A percentile compares a stretch with the other conserved stretches of the same genome.
phyloP scores from a whole-genome alignment of 1,140 invertebrate genomes.

The Brachionus plicatilis region DNA sequence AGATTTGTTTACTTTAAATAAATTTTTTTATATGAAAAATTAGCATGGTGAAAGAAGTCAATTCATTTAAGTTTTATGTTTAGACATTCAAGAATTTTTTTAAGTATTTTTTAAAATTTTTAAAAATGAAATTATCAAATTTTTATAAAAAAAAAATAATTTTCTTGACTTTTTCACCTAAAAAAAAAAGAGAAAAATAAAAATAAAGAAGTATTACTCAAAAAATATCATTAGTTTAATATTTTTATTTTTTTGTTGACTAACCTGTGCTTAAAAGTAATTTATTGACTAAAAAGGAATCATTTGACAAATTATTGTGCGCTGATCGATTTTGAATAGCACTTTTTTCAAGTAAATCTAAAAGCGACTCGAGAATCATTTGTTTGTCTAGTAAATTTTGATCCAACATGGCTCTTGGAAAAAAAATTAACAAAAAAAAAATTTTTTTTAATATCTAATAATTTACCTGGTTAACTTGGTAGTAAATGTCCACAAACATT shows the following conservation, averaged over 20 bases:
- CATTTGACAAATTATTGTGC: not conserved
- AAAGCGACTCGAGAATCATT: not conserved
- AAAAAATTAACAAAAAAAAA: not conserved
- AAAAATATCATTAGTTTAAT: not conserved
- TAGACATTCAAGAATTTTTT: no score
- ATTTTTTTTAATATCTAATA: not conserved
- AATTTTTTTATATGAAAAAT: no score
- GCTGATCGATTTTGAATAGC: not conserved
- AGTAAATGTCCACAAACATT: constrained; percentile 16
- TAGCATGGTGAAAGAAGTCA: no score
- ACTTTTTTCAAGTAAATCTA: constrained; percentile 34
- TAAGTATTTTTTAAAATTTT: no score
- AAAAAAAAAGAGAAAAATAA: no score
- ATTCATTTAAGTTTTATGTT: no score
- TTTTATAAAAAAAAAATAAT: no score
- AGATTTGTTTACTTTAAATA: no score
- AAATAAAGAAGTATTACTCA: not conserved
- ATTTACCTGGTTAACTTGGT: not conserved
- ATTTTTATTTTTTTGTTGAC: not conserved
- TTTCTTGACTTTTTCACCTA: no score
- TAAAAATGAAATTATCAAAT: no score
- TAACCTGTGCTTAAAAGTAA: not conserved
- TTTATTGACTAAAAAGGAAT: not conserved
- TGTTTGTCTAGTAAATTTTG: constrained; percentile 40
- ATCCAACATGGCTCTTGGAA: constrained; percentile 27